Conservation (phyloP, 2,888 invertebrate species). For the Scaptomyza tumidula region DNA sequence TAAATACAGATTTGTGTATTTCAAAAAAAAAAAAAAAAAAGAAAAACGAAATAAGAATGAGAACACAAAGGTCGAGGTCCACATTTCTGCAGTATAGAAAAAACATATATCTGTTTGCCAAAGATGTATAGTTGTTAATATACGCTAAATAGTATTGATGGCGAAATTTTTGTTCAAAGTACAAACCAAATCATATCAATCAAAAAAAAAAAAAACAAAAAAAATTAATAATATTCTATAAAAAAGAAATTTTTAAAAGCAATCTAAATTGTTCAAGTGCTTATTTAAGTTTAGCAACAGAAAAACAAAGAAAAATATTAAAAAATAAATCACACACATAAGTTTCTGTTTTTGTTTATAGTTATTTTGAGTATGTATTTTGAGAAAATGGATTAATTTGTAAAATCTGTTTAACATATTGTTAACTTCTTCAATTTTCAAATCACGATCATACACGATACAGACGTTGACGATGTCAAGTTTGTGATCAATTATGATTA, state of each 20-base stretch:
- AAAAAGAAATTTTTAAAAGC: slow-evolving; percentile 4
- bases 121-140: slow-evolving; percentile 80
- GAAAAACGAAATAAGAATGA: slow-evolving; percentile 61
- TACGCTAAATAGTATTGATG: slow-evolving; percentile 82
- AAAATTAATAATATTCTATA: slow-evolving; percentile 6
- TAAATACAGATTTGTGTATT: slow-evolving; percentile 74
- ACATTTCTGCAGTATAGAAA: slow-evolving; percentile 81
- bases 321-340: slow-evolving; percentile 65
- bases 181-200: slow-evolving; percentile 57
- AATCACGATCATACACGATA: slow-evolving; percentile 47
- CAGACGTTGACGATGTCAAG: slow-evolving; percentile 99
- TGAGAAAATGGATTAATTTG: slow-evolving; percentile 33
- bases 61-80: slow-evolving; percentile 84
- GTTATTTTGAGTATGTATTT: slow-evolving; percentile 61
- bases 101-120: slow-evolving; percentile 76
- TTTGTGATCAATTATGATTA: slow-evolving; percentile 99
- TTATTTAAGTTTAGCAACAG: slow-evolving; percentile 67
- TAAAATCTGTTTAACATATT: slow-evolving; percentile 60
- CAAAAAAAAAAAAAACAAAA: slow-evolving; percentile 19
- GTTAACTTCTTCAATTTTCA: slow-evolving; percentile 75
- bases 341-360: slow-evolving; percentile 78
- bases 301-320: slow-evolving; percentile 15
- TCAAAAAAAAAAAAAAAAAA: slow-evolving; percentile 24
- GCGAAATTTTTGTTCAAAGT: slow-evolving; percentile 84
- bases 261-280: slow-evolving; percentile 44